Evolutionary conservation across 2,113 vertebrate genomes (phyloP), one percentile per base, ranked within the genome.

Genomic region (Zingel zingel): DNA sequence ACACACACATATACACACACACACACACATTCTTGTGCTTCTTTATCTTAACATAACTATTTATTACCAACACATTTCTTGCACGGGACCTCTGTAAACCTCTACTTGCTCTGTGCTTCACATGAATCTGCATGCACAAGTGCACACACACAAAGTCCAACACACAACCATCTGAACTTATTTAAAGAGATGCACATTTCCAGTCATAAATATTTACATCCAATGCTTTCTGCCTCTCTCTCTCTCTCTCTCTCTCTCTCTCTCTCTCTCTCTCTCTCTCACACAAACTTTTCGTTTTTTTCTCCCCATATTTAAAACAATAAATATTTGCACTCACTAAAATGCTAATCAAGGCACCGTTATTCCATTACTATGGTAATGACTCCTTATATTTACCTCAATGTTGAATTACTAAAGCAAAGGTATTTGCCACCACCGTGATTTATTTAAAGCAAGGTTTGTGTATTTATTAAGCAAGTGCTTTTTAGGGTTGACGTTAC

Each of bases 311-410:
- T 85, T 85, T 81, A 85, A 80, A 82, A 81, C 74, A 86, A 80
- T 83, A 91, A 86, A 91, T 92, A 93, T 92, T 92, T 90, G 74
- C 69, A n/a, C 72, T 74, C 54, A 74, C 74, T 73, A 80, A 86
- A 50, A 65, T 89, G 75, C 48, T 92, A 83, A 91, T 89, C 64
- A 89, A 64, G 83, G 27, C 71, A 57, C 65, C 71, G 21, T 82
- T 77, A 62, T 90, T 87, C 82, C 62, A 92, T 92, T 92, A 87
- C 66, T 90, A 92, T 94, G 90, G 74, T 87, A 91, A 94, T 91
- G 73, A 79, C 82, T 72, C 54, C 54, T 81, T 84, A 79, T 88
- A 78, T 90, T 86, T 89, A 77, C 74, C 64, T 73, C 58, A 1
- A 47, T 68, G 74, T 61, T 86, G 62, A 83, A 87, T 86, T 80